Percentiles rank a stretch among this genome's conserved stretches.
phyloP scores from a whole-genome alignment of 2,888 invertebrate genomes.

The Mesoligia furuncula region DNA sequence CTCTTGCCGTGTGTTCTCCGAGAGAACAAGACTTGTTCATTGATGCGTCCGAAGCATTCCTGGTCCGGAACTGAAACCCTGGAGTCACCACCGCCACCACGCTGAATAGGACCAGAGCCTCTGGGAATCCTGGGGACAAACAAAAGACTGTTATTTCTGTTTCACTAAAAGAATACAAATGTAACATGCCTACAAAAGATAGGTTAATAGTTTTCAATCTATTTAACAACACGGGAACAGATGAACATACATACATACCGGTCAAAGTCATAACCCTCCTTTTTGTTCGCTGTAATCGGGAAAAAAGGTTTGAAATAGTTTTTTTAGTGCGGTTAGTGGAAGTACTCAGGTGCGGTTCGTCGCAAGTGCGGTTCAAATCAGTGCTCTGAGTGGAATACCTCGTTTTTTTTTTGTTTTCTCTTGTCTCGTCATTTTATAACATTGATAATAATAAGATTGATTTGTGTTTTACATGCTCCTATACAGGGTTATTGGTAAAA shows the following conservation, averaged over 20 bases:
- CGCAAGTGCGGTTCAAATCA: too few species aligned
- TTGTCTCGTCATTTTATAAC: background rate
- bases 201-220: background rate
- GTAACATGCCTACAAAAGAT: background rate
- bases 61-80: conserved; percentile 70
- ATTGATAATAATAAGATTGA: background rate
- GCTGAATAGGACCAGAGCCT: conserved; percentile 69
- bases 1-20: conserved; percentile 71
- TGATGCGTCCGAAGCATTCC: conserved; percentile 69
- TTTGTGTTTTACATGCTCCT: background rate
- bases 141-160: background rate
- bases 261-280: background rate
- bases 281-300: background rate
- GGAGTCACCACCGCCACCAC: conserved; percentile 73
- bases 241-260: background rate
- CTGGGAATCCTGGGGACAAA: conserved; percentile 69
- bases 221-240: background rate
- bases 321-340: too few species aligned
- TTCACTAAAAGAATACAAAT: background rate
- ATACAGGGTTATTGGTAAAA: too few species aligned
- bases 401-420: background rate
- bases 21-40: conserved; percentile 74
- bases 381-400: too few species aligned
- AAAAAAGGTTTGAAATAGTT: too few species aligned
- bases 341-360: too few species aligned